Conservation (phyloP, 2,888 invertebrate genomes). For the Lamellibrachia columna region DNA sequence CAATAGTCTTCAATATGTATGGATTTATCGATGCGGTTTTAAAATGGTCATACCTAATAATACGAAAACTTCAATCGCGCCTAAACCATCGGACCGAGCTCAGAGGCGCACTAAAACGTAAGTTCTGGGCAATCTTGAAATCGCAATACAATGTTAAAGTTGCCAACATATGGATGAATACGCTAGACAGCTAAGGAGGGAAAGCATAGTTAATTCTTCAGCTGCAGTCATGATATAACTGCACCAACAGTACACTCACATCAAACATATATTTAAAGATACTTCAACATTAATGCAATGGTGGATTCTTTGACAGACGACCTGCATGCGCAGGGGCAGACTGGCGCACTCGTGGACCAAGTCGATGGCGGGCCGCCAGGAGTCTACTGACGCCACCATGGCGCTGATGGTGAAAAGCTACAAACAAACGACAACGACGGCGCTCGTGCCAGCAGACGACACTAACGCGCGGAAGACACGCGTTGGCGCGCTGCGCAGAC, state of each 20-base stretch:
- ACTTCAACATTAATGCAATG: background rate
- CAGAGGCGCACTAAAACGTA: too few relatives aligned
- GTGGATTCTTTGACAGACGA: background rate
- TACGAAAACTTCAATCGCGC: too few relatives aligned
- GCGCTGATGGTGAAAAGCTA: background rate
- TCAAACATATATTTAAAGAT: background rate
- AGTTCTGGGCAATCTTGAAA: too few relatives aligned
- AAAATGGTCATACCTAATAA: too few relatives aligned
- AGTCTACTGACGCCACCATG: background rate
- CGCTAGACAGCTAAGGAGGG: too few relatives aligned
- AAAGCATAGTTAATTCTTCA: too few relatives aligned
- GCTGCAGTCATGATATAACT: background rate
- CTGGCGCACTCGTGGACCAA: constrained; percentile 3
- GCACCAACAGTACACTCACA: background rate
- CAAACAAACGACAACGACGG: background rate
- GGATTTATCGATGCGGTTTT: too few relatives aligned
- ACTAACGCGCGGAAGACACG: background rate
- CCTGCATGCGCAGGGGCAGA: background rate
- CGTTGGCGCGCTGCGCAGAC: background rate
- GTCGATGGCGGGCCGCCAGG: background rate
- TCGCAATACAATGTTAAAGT: too few relatives aligned
- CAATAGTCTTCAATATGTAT: too few relatives aligned
- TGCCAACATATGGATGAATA: too few relatives aligned
- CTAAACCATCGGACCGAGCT: too few relatives aligned
- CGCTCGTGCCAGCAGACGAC: background rate